phyloP scores from a whole-genome alignment of 2,797 vertebrate species.

The Eospalax fontanierii region DNA sequence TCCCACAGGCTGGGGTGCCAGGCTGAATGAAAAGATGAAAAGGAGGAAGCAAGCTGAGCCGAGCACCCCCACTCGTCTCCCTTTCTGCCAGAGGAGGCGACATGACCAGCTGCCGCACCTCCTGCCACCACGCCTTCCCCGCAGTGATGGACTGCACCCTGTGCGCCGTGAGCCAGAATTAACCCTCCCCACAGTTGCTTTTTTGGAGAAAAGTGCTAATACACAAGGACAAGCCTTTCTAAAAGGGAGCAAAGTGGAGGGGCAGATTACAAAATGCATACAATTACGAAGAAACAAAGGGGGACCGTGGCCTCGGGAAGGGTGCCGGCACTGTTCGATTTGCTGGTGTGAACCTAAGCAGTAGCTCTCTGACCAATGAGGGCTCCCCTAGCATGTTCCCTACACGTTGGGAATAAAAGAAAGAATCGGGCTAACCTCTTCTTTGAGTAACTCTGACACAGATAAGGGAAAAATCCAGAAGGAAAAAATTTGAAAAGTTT shows the following conservation, averaged over 20 bases:
- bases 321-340: conserved; percentile 19
- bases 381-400: background rate
- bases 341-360: background rate
- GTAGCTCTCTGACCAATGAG: conserved; percentile 19
- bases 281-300: conserved; percentile 56
- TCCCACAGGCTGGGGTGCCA: background rate
- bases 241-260: background rate
- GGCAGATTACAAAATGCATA: conserved; percentile 2
- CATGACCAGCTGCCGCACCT: background rate
- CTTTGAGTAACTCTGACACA: conserved; percentile 64
- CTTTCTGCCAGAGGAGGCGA: background rate
- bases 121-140: background rate
- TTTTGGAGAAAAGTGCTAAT: background rate
- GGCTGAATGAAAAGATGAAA: background rate
- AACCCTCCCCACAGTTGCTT: background rate
- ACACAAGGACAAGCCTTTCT: background rate
- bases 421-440: conserved; percentile 39
- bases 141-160: background rate
- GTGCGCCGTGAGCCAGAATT: background rate
- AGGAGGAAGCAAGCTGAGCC: background rate
- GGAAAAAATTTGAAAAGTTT: conserved; percentile 87
- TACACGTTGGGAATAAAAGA: background rate
- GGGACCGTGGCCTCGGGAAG: background rate
- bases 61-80: background rate
- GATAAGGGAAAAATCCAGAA: conserved; percentile 74